Conservation (phyloP, 2,113 vertebrate species). For the Jacana jacana region DNA sequence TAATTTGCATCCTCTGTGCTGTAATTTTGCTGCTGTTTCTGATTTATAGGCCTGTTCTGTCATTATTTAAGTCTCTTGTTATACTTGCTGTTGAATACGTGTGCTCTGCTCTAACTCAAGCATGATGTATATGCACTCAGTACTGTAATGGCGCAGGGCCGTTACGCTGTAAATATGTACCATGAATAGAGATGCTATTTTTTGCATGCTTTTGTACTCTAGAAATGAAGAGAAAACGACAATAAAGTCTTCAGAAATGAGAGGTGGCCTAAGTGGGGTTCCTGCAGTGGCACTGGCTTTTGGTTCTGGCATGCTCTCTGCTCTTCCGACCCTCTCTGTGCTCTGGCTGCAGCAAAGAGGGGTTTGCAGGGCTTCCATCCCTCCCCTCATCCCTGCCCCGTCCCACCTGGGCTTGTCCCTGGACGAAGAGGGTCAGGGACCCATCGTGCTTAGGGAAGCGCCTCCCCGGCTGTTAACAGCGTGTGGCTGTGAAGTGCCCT, state of each 20-base stretch:
- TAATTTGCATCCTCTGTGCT: neutral
- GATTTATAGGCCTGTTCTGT: conserved; percentile 9
- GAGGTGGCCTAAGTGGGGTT: neutral
- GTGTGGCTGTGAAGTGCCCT: neutral
- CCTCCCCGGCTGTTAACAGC: neutral
- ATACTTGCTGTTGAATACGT: neutral
- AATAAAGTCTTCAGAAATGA: conserved; percentile 42
- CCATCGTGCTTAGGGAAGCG: rapidly evolving
- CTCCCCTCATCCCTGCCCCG: too few relatives aligned
- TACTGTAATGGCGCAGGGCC: conserved; percentile 1
- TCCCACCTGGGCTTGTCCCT: neutral
- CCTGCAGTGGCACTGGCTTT: neutral
- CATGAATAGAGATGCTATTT: conserved; percentile 73
- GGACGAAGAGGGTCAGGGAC: neutral
- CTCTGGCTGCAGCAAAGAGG: neutral
- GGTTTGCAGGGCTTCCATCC: neutral
- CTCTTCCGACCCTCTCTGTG: neutral
- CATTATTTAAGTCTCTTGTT: neutral
- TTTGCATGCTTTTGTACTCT: conserved; percentile 74
- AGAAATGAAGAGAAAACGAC: conserved; percentile 29
- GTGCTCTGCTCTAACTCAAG: conserved; percentile 13
- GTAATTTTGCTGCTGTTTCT: conserved; percentile 1
- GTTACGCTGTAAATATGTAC: conserved; percentile 72
- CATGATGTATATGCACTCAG: conserved; percentile 55
- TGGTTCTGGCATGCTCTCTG: neutral